Evolutionary conservation across 64 coral and sea anemone species (phyloP).

Genomic region (Exaiptasia diaphana): DNA sequence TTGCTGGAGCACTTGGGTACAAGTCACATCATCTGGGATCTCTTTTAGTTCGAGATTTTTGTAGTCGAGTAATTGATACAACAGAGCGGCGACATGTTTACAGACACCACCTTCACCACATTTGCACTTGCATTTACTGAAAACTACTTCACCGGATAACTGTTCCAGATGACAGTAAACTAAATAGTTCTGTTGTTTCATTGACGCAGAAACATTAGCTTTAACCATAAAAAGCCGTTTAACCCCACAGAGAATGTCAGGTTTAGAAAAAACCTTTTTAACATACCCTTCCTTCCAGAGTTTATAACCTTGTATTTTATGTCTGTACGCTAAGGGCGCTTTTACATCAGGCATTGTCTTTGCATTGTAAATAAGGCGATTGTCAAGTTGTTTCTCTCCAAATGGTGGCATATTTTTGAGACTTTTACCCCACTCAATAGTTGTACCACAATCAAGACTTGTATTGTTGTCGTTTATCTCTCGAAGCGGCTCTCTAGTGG

Average conservation of each 20-base stretch:
- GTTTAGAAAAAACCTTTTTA: conserved; percentile 27
- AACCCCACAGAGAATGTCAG: conserved; percentile 35
- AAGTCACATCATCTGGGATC: conserved; percentile 45
- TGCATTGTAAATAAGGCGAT: conserved; percentile 41
- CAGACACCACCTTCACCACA: conserved; percentile 6
- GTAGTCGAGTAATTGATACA: conserved; percentile 43
- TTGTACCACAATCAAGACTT: conserved; percentile 16
- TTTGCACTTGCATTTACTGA: conserved; percentile 42
- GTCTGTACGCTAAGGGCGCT: conserved; percentile 25
- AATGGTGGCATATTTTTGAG: conserved; percentile 30
- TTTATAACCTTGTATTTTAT: conserved; percentile 25
- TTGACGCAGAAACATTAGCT: conserved; percentile 44
- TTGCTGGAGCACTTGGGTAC: conserved; percentile 38
- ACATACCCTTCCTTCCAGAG: conserved; percentile 49
- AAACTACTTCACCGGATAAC: conserved; percentile 51
- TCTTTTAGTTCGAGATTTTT: conserved; percentile 44
- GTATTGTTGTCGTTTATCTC: conserved; percentile 35
- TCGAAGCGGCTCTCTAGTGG: too few relatives aligned
- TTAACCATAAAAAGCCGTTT: conserved; percentile 45
- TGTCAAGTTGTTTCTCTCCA: conserved; percentile 34
- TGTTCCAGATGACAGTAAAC: conserved; percentile 35
- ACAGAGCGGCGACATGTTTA: conserved; percentile 35
- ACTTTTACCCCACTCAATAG: conserved; percentile 13
- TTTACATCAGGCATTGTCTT: conserved; percentile 39
- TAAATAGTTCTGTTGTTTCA: conserved; percentile 41